Percentiles rank a stretch among this genome's conserved stretches.
These are phyloP conservation scores for Trichonephila inaurata DNA, from an alignment of 1,140 invertebrate species.

Conservation along the genomic window DNA sequence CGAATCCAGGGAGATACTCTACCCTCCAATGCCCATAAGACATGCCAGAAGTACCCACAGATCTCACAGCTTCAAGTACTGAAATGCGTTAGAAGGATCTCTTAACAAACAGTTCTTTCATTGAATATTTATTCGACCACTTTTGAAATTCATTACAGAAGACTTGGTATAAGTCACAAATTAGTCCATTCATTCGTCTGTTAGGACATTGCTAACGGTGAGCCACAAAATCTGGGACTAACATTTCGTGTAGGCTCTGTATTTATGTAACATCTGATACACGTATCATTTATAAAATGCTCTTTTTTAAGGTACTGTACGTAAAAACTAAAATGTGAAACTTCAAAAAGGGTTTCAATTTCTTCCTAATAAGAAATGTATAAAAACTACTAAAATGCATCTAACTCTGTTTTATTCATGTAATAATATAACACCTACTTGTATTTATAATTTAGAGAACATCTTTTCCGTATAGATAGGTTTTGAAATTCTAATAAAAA, in stretches of 20 bases:
- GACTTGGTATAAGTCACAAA: background rate
- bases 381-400: no score
- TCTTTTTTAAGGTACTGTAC: no score
- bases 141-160: background rate
- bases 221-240: background rate
- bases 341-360: no score
- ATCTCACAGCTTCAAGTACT: conserved; percentile 72
- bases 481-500: no score
- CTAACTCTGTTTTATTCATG: no score
- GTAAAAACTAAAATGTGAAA: no score
- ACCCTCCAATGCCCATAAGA: conserved; percentile 72
- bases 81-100: background rate
- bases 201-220: background rate
- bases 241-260: background rate
- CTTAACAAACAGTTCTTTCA: background rate
- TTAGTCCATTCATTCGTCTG: background rate
- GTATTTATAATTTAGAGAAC: no score
- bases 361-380: no score
- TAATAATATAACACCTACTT: no score
- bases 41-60: conserved; percentile 56
- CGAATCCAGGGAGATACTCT: conserved; percentile 72
- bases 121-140: background rate
- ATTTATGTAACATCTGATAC: background rate
- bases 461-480: no score
- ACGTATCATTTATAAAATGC: no score